Conservation (phyloP, 2,113 vertebrate genomes). For the Illadopsis cleaveri region DNA sequence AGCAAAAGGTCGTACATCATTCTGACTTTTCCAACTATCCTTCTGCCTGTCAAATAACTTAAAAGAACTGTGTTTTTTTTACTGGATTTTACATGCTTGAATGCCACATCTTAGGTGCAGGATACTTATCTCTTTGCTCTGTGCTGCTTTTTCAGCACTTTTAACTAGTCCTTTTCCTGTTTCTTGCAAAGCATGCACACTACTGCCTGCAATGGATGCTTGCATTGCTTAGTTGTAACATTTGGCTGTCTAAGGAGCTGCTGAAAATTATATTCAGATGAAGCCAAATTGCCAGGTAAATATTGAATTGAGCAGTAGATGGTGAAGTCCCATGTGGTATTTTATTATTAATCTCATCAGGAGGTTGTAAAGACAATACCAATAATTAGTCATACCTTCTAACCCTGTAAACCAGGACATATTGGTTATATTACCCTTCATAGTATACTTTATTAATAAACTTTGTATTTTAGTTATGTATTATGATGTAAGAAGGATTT, state of each 20-base stretch:
- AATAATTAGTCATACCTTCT: conserved; percentile 43
- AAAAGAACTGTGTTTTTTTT: rapidly evolving
- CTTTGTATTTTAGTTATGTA: not conserved
- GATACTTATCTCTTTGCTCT: not conserved
- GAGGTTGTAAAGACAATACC: conserved; percentile 34
- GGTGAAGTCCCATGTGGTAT: conserved; percentile 16
- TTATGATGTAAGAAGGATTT: not conserved
- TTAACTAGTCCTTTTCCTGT: not conserved
- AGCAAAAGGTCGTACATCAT: not conserved
- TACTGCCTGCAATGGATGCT: not conserved
- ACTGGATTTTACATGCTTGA: not conserved
- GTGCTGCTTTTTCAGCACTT: not conserved
- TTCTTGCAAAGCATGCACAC: not conserved
- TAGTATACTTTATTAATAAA: conserved; percentile 17
- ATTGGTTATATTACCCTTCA: not conserved
- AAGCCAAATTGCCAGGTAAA: conserved; percentile 27
- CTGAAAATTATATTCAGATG: not conserved
- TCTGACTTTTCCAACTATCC: not conserved
- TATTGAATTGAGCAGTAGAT: conserved; percentile 19
- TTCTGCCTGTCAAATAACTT: not conserved
- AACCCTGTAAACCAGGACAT: not conserved
- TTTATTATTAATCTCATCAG: conserved; percentile 49
- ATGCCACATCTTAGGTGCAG: not conserved
- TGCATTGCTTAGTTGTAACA: not conserved
- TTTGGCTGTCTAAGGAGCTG: not conserved